Conservation (phyloP, 2,797 vertebrate genomes). For the Pempheris klunzingeri region DNA sequence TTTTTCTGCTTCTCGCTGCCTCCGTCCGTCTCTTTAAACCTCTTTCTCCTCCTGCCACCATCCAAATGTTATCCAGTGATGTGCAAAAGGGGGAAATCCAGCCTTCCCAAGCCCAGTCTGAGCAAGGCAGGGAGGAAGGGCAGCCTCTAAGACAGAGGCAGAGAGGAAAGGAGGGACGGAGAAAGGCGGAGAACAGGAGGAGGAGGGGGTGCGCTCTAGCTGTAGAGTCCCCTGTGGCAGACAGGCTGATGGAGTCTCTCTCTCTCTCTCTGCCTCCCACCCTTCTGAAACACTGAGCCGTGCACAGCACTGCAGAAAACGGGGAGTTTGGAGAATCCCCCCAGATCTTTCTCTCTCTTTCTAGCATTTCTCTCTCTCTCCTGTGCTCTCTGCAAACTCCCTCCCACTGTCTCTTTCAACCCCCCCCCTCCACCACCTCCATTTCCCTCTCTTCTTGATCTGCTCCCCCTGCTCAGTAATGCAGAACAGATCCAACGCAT, state of each 20-base stretch:
- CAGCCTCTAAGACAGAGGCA: conserved; percentile 49
- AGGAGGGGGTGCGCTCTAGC: conserved; percentile 45
- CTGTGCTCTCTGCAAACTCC: conserved; percentile 29
- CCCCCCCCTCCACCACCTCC: conserved; percentile 1
- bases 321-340: conserved; percentile 67
- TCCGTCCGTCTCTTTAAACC: conserved; percentile 43
- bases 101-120: conserved; percentile 55
- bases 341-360: conserved; percentile 36
- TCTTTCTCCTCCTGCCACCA: conserved; percentile 40
- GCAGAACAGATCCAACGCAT: conserved; percentile 74
- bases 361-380: conserved; percentile 23
- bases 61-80: conserved; percentile 56
- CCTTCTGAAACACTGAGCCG: conserved; percentile 78
- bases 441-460: conserved; percentile 34
- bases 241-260: conserved; percentile 61
- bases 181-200: conserved; percentile 29
- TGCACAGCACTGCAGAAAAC: conserved; percentile 77
- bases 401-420: conserved; percentile 15
- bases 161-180: conserved; percentile 50
- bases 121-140: conserved; percentile 55
- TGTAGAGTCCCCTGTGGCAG: conserved; percentile 71
- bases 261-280: conserved; percentile 51
- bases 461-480: conserved; percentile 82
- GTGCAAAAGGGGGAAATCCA: conserved; percentile 58
- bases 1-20: conserved; percentile 21